These are phyloP conservation scores for Psix sp. DNA, from an alignment of 1,140 invertebrate species.

Conservation along the genomic window DNA sequence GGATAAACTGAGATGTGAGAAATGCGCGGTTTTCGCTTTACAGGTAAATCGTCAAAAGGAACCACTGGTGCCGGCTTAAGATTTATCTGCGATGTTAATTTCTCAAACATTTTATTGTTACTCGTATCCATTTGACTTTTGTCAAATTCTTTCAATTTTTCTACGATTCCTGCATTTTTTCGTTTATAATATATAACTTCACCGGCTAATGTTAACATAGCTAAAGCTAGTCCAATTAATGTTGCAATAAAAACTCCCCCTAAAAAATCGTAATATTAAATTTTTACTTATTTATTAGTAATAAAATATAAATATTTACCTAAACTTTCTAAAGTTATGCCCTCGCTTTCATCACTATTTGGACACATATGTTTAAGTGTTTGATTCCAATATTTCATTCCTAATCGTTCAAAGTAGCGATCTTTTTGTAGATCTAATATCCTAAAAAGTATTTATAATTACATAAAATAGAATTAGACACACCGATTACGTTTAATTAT, in stretches of 20 bases:
- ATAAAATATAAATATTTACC: constrained; percentile 75
- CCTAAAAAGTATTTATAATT: constrained; percentile 68
- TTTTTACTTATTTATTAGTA: background rate
- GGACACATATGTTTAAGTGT: constrained; percentile 82
- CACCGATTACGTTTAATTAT: too few relatives aligned
- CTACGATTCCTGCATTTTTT: constrained; percentile 76
- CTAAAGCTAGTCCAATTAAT: constrained; percentile 86
- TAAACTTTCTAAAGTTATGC: constrained; percentile 91
- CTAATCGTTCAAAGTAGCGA: constrained; percentile 87
- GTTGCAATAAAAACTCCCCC: constrained; percentile 94
- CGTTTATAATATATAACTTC: constrained; percentile 86
- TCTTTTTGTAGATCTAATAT: constrained; percentile 91
- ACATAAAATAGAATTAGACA: constrained; percentile 2
- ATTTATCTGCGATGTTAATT: constrained; percentile 69
- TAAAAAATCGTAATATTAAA: constrained; percentile 61
- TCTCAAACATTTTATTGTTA: constrained; percentile 66
- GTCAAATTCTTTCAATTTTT: constrained; percentile 68
- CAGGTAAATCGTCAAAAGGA: constrained; percentile 61
- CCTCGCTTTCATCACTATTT: constrained; percentile 87
- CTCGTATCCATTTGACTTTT: constrained; percentile 47
- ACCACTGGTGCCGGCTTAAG: constrained; percentile 75
- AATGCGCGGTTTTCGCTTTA: constrained; percentile 69
- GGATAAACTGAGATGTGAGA: constrained; percentile 78
- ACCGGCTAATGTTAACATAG: constrained; percentile 87
- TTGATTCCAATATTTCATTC: constrained; percentile 89